Percentiles rank a stretch among this genome's conserved stretches.
Evolutionary conservation across 2,888 invertebrate genomes (phyloP).

Genomic region (Caradrina kadenii): DNA sequence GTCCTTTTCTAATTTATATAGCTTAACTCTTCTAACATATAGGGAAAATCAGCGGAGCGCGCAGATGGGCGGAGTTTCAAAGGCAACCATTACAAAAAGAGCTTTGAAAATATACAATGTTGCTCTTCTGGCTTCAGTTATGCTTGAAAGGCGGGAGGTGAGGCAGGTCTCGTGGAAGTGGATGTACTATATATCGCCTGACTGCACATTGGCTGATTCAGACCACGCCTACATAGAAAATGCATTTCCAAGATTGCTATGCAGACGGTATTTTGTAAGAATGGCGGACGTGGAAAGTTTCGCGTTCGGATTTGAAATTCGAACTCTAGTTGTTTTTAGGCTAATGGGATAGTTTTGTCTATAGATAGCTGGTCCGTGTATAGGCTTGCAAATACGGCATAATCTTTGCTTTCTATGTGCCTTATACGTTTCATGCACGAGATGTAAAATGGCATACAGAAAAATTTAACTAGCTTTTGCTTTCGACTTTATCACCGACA

Average conservation of each 20-base stretch:
- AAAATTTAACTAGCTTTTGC: no score
- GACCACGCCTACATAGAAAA: conserved; percentile 88
- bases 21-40: conserved; percentile 76
- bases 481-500: no score
- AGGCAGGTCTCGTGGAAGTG: conserved; percentile 70
- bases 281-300: conserved; percentile 76
- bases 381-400: conserved; percentile 1
- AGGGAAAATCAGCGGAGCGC: conserved; percentile 83
- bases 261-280: conserved; percentile 83
- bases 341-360: conserved; percentile 48
- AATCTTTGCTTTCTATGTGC: not conserved
- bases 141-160: conserved; percentile 66
- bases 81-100: conserved; percentile 74
- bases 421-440: not conserved
- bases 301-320: conserved; percentile 70
- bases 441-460: not conserved
- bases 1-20: conserved; percentile 81
- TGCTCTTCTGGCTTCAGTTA: conserved; percentile 70
- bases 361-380: not conserved
- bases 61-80: conserved; percentile 84
- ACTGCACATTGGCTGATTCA: conserved; percentile 90
- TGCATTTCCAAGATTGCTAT: conserved; percentile 90
- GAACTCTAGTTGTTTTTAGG: conserved; percentile 56
- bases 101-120: conserved; percentile 76
- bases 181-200: conserved; percentile 89